phyloP scores from a whole-genome alignment of 2,113 vertebrate species.

The Chaetops frenatus region DNA sequence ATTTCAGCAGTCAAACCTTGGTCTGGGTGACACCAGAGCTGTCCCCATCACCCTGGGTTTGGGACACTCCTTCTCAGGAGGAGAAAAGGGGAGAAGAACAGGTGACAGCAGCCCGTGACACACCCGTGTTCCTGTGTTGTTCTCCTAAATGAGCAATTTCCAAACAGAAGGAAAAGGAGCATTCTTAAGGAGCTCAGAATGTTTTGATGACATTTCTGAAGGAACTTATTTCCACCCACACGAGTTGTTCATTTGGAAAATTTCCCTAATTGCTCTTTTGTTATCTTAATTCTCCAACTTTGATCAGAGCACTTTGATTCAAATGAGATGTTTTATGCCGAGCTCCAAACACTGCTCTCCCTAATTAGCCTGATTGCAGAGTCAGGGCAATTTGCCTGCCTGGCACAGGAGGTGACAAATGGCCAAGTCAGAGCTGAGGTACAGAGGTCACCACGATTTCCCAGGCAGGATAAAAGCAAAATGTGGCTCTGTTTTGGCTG shows the following conservation, averaged over 20 bases:
- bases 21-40: background rate
- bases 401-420: background rate
- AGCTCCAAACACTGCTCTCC: constrained; percentile 10
- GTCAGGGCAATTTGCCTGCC: background rate
- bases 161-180: background rate
- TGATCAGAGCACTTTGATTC: constrained; percentile 39
- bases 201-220: constrained; percentile 36
- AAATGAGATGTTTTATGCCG: constrained; percentile 30
- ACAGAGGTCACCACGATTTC: background rate
- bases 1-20: background rate
- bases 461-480: background rate
- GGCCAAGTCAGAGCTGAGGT: background rate
- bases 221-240: constrained; percentile 31
- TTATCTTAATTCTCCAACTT: constrained; percentile 42
- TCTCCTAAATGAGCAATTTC: constrained; percentile 17
- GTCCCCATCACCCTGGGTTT: background rate
- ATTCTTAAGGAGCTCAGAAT: background rate
- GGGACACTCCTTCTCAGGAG: background rate
- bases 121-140: background rate
- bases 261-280: constrained; percentile 57
- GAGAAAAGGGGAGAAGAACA: background rate
- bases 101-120: background rate
- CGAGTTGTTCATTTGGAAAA: constrained; percentile 16
- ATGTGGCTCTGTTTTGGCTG: background rate
- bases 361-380: constrained; percentile 8